Conservation (phyloP, 1,140 invertebrate species). For the Helicorthomorpha holstii region DNA sequence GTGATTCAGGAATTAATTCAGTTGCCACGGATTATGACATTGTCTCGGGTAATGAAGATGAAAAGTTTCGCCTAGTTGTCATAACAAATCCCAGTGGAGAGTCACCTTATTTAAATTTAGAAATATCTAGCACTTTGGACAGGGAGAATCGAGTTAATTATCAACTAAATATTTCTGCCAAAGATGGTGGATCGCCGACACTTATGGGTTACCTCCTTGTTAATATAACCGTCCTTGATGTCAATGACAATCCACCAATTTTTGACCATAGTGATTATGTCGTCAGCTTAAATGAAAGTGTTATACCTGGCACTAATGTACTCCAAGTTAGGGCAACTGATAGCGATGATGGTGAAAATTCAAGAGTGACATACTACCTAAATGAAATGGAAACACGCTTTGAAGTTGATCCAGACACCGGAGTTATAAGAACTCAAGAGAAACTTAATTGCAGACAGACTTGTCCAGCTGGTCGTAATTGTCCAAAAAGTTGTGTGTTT, state of each 20-base stretch:
- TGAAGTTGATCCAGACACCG: constrained; percentile 70
- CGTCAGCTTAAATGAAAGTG: constrained; percentile 78
- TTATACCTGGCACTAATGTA: constrained; percentile 65
- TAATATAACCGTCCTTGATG: constrained; percentile 78
- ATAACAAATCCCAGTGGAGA: constrained; percentile 75
- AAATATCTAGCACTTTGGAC: constrained; percentile 75
- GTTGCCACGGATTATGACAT: constrained; percentile 74
- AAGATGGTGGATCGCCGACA: constrained; percentile 64
- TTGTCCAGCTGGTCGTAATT: constrained; percentile 29
- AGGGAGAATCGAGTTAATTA: constrained; percentile 68
- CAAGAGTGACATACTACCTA: constrained; percentile 77
- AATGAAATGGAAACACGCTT: constrained; percentile 70
- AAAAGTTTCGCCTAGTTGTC: constrained; percentile 67
- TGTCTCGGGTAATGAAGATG: constrained; percentile 66
- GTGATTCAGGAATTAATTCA: constrained; percentile 66
- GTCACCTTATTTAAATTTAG: constrained; percentile 71
- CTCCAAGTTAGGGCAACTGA: constrained; percentile 81
- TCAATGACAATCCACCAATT: constrained; percentile 87
- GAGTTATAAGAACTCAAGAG: constrained; percentile 63
- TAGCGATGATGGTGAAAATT: constrained; percentile 76
- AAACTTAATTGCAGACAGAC: constrained; percentile 31
- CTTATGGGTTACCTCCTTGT: constrained; percentile 67
- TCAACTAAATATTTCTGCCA: constrained; percentile 69
- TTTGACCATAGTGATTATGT: constrained; percentile 86
- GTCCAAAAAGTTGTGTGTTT: constrained; percentile 79